These are phyloP conservation scores for Cinclus mexicanus DNA, from an alignment of 2,113 vertebrate genomes.

Conservation along the genomic window DNA sequence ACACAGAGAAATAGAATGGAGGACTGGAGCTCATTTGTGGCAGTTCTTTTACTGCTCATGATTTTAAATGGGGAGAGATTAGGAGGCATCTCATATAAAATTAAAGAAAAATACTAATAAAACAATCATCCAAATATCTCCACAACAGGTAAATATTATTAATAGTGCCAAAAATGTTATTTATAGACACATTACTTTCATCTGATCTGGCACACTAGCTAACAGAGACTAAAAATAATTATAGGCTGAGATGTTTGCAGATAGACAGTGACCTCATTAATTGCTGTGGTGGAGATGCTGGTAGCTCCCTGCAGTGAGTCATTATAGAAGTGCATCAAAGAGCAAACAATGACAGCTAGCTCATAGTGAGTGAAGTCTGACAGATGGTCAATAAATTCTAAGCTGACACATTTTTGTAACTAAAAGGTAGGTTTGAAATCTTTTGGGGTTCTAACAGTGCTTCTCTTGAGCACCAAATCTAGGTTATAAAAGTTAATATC, in stretches of 20 bases:
- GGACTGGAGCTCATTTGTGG: background rate
- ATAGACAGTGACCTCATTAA: constrained; percentile 74
- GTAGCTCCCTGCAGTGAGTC: constrained; percentile 69
- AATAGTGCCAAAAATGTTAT: background rate
- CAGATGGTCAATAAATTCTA: constrained; percentile 78
- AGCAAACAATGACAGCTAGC: constrained; percentile 74
- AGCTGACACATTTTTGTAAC: constrained; percentile 65
- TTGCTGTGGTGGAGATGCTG: constrained; percentile 65
- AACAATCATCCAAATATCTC: background rate
- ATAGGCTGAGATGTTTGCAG: constrained; percentile 16
- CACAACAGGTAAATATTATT: background rate
- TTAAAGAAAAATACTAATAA: background rate
- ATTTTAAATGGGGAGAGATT: background rate
- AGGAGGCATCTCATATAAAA: background rate
- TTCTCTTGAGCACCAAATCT: constrained; percentile 21
- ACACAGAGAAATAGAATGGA: background rate
- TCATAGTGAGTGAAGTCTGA: constrained; percentile 70
- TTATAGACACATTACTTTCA: background rate
- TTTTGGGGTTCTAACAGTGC: constrained; percentile 18
- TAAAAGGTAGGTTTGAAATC: constrained; percentile 62
- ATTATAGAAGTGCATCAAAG: constrained; percentile 71
- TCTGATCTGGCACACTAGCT: background rate
- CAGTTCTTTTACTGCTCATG: background rate
- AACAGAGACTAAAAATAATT: constrained; percentile 33
- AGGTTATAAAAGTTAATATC: constrained; percentile 60